phyloP scores from a whole-genome alignment of 2,113 vertebrate species.

The Pelobates fuscus region DNA sequence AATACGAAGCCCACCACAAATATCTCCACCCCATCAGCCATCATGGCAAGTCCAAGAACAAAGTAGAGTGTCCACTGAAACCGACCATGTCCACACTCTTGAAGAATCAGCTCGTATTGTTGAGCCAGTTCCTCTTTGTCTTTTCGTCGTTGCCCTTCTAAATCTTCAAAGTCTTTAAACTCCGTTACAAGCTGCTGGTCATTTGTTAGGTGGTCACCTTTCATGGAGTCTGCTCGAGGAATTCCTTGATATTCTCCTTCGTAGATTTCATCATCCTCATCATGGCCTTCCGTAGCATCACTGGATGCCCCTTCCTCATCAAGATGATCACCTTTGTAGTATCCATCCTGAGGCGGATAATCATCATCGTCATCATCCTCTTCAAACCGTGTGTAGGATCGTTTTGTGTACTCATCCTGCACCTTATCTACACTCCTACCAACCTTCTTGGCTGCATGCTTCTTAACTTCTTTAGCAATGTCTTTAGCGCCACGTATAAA shows the following conservation, averaged over 20 bases:
- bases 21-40: slow-evolving; percentile 94
- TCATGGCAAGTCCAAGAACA: slow-evolving; percentile 91
- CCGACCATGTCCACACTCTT: slow-evolving; percentile 92
- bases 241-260: slow-evolving; percentile 98
- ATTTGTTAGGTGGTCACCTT: slow-evolving; percentile 51
- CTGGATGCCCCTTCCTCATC: slow-evolving; percentile 89
- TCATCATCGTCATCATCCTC: slow-evolving; percentile 91
- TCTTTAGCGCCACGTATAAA: slow-evolving; percentile 95
- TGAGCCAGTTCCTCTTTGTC: slow-evolving; percentile 90
- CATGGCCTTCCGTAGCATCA: slow-evolving; percentile 94
- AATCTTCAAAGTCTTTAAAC: slow-evolving; percentile 72
- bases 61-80: slow-evolving; percentile 99
- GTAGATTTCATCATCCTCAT: slow-evolving; percentile 96
- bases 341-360: slow-evolving; percentile 72
- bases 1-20: slow-evolving; percentile 97
- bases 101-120: slow-evolving; percentile 93
- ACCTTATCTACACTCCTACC: slow-evolving; percentile 84
- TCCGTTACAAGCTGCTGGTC: slow-evolving; percentile 54
- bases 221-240: slow-evolving; percentile 84
- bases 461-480: slow-evolving; percentile 95
- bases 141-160: slow-evolving; percentile 77
- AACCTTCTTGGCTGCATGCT: slow-evolving; percentile 89
- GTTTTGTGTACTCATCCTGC: slow-evolving; percentile 89
- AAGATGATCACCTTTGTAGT: slow-evolving; percentile 72
- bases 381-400: slow-evolving; percentile 91